Percentiles rank a stretch among this genome's conserved stretches.
These are phyloP conservation scores for Heliconius cydno DNA, from an alignment of 2,888 invertebrate genomes.

Conservation along the genomic window DNA sequence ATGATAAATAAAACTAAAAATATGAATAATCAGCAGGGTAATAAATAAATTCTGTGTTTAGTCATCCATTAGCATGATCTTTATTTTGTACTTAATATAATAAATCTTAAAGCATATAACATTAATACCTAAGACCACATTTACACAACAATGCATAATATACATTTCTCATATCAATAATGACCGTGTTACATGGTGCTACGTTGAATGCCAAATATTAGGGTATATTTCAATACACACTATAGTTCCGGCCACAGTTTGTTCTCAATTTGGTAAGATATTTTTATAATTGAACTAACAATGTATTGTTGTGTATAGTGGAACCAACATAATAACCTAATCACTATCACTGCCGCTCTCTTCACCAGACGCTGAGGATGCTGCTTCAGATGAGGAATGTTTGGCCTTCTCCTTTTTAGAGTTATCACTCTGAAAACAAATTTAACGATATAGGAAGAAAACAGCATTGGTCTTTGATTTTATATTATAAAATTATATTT, in stretches of 20 bases:
- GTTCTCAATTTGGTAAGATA: not conserved
- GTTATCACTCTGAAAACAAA: conserved; percentile 65
- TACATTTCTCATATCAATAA: not conserved
- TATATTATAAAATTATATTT: not conserved
- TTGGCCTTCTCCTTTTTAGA: conserved; percentile 65
- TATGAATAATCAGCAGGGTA: not conserved
- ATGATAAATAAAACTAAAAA: not conserved
- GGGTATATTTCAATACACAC: not conserved
- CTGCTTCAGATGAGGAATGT: conserved; percentile 71
- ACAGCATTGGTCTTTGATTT: not conserved
- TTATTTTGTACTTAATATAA: conserved; percentile 27
- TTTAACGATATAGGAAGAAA: not conserved
- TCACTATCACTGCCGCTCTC: conserved; percentile 66
- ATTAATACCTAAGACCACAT: conserved; percentile 11
- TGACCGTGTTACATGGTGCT: not conserved
- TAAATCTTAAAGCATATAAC: conserved; percentile 22
- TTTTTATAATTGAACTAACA: not conserved
- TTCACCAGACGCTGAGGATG: conserved; percentile 69
- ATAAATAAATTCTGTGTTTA: not conserved
- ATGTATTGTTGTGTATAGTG: conserved; percentile 16
- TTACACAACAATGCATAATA: conserved; percentile 10
- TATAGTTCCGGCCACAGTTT: not conserved
- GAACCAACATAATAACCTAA: conserved; percentile 4
- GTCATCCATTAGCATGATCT: conserved; percentile 10
- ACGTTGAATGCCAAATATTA: not conserved